Evolutionary conservation across 2,113 vertebrate species (phyloP), one percentile per base, ranked within the genome.

Genomic region (Nipponia nippon): DNA sequence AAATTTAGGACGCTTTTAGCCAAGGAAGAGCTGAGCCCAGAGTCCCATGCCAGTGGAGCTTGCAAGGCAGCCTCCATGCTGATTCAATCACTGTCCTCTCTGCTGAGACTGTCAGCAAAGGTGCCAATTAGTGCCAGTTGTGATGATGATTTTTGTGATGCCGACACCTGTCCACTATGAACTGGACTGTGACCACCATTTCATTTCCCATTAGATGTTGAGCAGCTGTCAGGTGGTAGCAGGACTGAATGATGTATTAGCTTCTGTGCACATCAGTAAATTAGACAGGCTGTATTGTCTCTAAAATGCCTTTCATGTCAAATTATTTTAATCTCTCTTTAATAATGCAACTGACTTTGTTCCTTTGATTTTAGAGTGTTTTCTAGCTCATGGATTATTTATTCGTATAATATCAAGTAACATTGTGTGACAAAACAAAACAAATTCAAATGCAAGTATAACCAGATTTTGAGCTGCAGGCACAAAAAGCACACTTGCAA

Each of bases 311-410:
- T 96, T 93, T 94, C 79, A 82, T 69, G 59, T 93, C 47, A 93
- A 85, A 89, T 93, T 84, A 93, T 89, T 94, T 90, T 93, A 96
- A 88, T 80, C 25, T 58, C 46, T 89, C 46, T 90, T 97, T 84
- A 95, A 95, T 93, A 95, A 93, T 90, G 79, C 67, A 96, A 42
- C 76, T 65, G 76, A 73, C 56, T 92, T 94, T 12, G 19, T 72
- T 93, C 40, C 77, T 87, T 84, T 91, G 76, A 78, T 92, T 93
- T 96, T 58, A 71, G 22, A 67, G 34, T 85, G 52, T 65, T 93
- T 94, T 87, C 70, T 56, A 83, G 40, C 69, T 94, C 63, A 93
- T 42, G 73, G 82, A 83, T 96, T 95, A 93, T 94, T 95, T 96
- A 96, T 93, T 78, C 76, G 46, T 81, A 38, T 44, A 90, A 87